phyloP scores from a whole-genome alignment of 2,797 vertebrate species.

The Podarcis siculus region DNA sequence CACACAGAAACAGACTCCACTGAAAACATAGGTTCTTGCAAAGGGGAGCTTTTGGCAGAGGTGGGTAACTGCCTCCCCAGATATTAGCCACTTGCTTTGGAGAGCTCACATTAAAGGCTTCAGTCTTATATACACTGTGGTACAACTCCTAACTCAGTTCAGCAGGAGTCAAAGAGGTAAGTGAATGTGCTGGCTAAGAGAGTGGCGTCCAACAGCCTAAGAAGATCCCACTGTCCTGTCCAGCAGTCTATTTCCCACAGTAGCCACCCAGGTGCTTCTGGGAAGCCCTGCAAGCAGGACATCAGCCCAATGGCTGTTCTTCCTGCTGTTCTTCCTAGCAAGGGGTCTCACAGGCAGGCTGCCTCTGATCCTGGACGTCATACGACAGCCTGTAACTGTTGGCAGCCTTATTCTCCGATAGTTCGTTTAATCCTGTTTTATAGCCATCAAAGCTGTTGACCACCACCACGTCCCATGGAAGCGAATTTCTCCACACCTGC shows the following conservation, averaged over 20 bases:
- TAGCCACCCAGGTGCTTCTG: too few species aligned
- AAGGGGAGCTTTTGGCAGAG: neutral
- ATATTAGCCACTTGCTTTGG: neutral
- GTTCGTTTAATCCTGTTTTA: too few species aligned
- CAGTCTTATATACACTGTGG: neutral
- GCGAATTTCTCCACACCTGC: too few species aligned
- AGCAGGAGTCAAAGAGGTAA: neutral
- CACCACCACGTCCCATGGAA: too few species aligned
- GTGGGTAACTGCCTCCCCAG: neutral
- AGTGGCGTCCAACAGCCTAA: too few species aligned
- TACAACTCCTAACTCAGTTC: neutral
- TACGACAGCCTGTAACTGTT: too few species aligned
- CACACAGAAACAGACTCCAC: constrained; percentile 1
- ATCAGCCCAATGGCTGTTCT: neutral
- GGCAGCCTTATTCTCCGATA: too few species aligned
- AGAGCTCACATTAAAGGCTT: neutral
- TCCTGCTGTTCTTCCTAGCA: too few species aligned
- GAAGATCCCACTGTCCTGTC: neutral
- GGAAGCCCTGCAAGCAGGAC: neutral
- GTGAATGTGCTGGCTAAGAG: neutral
- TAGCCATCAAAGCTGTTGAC: too few species aligned
- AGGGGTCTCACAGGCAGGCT: too few species aligned
- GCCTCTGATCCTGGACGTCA: too few species aligned
- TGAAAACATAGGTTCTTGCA: constrained; percentile 4
- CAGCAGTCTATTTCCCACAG: neutral